Conservation (phyloP, 2,888 invertebrate species). For the Eupsilia transversa region DNA sequence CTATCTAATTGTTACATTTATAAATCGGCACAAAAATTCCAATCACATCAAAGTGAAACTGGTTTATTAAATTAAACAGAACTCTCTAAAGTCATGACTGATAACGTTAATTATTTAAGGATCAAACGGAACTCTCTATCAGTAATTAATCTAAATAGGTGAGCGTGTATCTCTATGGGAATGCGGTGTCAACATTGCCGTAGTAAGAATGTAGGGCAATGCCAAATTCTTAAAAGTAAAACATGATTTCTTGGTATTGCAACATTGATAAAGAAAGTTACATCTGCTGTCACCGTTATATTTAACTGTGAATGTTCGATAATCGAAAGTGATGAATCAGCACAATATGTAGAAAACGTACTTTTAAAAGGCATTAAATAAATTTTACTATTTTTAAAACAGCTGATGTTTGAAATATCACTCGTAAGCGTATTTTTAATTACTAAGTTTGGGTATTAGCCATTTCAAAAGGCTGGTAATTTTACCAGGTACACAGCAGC, state of each 20-base stretch:
- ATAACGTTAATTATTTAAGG: slow-evolving; percentile 41
- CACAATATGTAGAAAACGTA: no score
- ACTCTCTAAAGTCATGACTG: slow-evolving; percentile 18
- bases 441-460: background rate
- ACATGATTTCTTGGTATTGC: slow-evolving; percentile 43
- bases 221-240: slow-evolving; percentile 35
- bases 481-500: background rate
- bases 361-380: slow-evolving; percentile 3
- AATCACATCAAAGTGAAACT: slow-evolving; percentile 38
- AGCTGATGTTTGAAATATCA: slow-evolving; percentile 8
- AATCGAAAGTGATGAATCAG: slow-evolving; percentile 33
- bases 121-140: slow-evolving; percentile 44
- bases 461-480: background rate
- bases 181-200: slow-evolving; percentile 56
- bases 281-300: slow-evolving; percentile 20
- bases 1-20: slow-evolving; percentile 7
- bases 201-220: slow-evolving; percentile 60
- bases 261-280: slow-evolving; percentile 36
- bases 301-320: slow-evolving; percentile 25
- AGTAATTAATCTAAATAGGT: slow-evolving; percentile 53
- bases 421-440: background rate
- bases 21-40: slow-evolving; percentile 11
- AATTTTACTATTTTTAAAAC: slow-evolving; percentile 7
- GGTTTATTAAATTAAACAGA: slow-evolving; percentile 38
- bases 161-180: slow-evolving; percentile 40